These are phyloP conservation scores for Eupithecia pulchellata DNA, from an alignment of 2,888 invertebrate species.

Conservation along the genomic window DNA sequence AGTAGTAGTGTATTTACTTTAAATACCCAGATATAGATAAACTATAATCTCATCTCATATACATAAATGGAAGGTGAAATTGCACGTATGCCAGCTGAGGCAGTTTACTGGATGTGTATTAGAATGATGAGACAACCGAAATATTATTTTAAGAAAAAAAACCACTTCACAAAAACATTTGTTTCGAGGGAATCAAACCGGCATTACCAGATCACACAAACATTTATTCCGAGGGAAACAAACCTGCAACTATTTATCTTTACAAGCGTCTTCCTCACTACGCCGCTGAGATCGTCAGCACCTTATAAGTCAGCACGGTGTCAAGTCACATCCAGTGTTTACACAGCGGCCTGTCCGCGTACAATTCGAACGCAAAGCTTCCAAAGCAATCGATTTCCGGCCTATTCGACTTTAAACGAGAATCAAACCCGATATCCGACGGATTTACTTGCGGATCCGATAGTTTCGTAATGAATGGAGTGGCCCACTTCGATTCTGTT, in stretches of 20 bases:
- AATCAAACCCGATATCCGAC: slow-evolving; percentile 81
- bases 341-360: slow-evolving; percentile 54
- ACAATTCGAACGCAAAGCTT: slow-evolving; percentile 82
- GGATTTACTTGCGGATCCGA: slow-evolving; percentile 79
- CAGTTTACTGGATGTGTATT: too few relatives aligned
- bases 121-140: too few relatives aligned
- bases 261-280: not conserved
- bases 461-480: slow-evolving; percentile 77
- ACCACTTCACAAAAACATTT: too few relatives aligned
- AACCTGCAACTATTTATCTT: not conserved
- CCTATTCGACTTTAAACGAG: slow-evolving; percentile 84
- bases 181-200: too few relatives aligned
- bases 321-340: slow-evolving; percentile 51
- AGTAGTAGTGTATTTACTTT: too few relatives aligned
- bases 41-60: too few relatives aligned
- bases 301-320: not conserved
- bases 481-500: slow-evolving; percentile 61
- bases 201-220: not conserved
- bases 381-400: slow-evolving; percentile 85
- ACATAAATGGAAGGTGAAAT: too few relatives aligned
- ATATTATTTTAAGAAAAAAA: too few relatives aligned
- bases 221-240: not conserved
- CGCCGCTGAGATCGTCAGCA: not conserved
- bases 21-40: too few relatives aligned
- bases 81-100: too few relatives aligned